Evolutionary conservation across 1,140 invertebrate genomes (phyloP), one percentile per base, ranked within the genome.

Genomic region (Hermetia illucens): DNA sequence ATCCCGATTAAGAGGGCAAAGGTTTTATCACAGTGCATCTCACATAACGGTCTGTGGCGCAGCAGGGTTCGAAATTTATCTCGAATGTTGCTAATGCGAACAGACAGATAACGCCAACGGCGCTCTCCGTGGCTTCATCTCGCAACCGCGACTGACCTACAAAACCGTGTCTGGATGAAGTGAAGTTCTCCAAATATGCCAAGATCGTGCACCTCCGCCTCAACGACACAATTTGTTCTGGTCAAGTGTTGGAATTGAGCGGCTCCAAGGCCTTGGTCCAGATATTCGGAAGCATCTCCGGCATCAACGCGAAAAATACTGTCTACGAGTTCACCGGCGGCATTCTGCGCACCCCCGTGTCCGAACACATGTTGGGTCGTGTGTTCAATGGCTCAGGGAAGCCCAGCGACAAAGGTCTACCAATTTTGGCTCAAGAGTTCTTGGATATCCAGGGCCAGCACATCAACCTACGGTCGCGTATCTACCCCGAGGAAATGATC

Each of bases 401-500:
- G 59, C 88, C 90, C 24, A 95, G 95, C 50, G 91, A 96, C 63
- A 91, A 88, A 62, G 91, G 91, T 31, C 90, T 90, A 34, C 78
- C 81, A 43, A 90, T 95, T 46, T 61, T 94, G 36, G 89, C 91
- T 9, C 90, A 95, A 63, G 91, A 93, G 63, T 94, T 74, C 63
- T 63, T 95, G 21, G 91, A 95, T 64, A 95, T 95, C 64, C 80
- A 93, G 61, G 87, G 91, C 44, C 88, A 94, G 57, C 89, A 91
- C 31, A 95, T 95, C 52, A 95, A 95, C 64, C 91, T 90, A 0
- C 92, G 85, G 80, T 90, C 85, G 4, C 79, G 91, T 72, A 94
- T 92, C 55, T 95, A 95, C 64, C 91, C 91, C 0, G 87, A 94
- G 62, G 91, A 95, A 70, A 95, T 95, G 91, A 93, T 95, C 43